Conservation (phyloP, 2,113 vertebrate genomes). For the Erythrocercus mccallii region DNA sequence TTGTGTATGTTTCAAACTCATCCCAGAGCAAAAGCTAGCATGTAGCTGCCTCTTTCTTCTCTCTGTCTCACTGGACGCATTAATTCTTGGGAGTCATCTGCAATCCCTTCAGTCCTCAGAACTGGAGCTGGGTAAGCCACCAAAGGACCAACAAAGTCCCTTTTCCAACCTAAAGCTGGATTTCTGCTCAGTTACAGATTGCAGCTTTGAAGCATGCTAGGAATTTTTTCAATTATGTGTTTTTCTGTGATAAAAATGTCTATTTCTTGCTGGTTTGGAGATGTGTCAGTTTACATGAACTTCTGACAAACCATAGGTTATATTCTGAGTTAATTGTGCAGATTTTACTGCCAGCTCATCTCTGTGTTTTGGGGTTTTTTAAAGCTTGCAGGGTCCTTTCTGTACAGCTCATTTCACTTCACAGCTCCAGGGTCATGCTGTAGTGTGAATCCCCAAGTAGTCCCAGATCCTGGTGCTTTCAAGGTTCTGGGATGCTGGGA, state of each 20-base stretch:
- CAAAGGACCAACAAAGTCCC: not conserved
- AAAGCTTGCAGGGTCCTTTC: not conserved
- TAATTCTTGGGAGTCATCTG: not conserved
- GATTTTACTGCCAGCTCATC: not conserved
- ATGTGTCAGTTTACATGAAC: not conserved
- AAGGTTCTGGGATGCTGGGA: not conserved
- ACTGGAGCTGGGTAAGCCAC: not conserved
- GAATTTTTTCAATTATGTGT: not conserved
- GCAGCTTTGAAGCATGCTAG: not conserved
- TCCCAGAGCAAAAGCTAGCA: not conserved
- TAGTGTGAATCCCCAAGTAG: not conserved
- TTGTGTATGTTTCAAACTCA: not conserved
- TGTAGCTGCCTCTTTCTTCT: not conserved
- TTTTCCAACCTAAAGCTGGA: not conserved
- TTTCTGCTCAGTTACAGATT: not conserved
- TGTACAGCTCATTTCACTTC: not conserved
- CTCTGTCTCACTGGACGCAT: not conserved
- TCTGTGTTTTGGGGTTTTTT: not conserved
- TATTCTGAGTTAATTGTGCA: not conserved
- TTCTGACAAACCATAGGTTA: not conserved
- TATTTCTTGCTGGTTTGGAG: not conserved
- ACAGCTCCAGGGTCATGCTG: not conserved
- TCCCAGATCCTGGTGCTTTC: not conserved
- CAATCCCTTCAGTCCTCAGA: not conserved
- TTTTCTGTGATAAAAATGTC: not conserved